Conservation (phyloP, 2,113 vertebrate genomes). For the Arenaria interpres region DNA sequence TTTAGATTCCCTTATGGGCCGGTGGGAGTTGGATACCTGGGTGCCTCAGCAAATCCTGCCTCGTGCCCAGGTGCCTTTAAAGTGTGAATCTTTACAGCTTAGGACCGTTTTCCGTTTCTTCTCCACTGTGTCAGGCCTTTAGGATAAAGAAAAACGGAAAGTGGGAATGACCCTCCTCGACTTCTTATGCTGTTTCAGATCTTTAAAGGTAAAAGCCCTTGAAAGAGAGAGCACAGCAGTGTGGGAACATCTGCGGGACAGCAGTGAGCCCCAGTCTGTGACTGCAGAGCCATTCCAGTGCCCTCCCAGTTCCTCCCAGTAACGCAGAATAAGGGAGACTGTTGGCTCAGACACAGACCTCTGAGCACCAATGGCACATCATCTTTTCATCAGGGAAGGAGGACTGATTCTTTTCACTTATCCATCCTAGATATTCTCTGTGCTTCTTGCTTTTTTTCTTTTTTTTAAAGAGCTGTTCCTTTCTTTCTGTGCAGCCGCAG, state of each 20-base stretch:
- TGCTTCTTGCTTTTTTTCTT: background rate
- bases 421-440: background rate
- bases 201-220: background rate
- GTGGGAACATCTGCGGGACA: background rate
- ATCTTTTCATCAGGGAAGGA: background rate
- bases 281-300: background rate
- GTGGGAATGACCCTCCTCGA: background rate
- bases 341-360: fast-evolving
- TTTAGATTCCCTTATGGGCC: background rate
- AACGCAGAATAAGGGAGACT: background rate
- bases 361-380: background rate
- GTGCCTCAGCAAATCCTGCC: background rate
- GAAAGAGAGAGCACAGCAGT: background rate
- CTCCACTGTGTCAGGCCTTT: background rate
- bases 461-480: background rate
- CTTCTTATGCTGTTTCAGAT: background rate
- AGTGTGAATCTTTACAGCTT: background rate
- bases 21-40: background rate
- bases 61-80: background rate
- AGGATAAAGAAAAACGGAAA: background rate
- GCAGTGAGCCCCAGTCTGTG: background rate
- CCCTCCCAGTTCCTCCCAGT: background rate
- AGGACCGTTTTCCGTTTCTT: background rate
- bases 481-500: conserved; percentile 47
- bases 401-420: background rate